Percentiles rank a stretch among this genome's conserved stretches.
Evolutionary conservation across 1,140 invertebrate genomes (phyloP).

Genomic region (Battus philenor): DNA sequence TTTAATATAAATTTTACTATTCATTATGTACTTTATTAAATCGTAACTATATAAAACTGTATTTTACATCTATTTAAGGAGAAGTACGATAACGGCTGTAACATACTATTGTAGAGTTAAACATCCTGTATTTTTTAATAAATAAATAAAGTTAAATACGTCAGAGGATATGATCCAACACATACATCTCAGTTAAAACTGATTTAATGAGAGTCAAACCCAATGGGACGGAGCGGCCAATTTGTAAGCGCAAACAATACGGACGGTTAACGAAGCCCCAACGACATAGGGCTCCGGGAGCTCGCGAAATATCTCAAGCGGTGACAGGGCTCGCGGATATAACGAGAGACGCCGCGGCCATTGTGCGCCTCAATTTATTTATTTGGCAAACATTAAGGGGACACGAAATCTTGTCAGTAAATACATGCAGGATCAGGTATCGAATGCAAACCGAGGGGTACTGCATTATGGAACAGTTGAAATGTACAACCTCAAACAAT

Average conservation of each 20-base stretch:
- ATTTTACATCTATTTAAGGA: no score
- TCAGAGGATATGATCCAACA: no score
- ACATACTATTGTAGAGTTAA: no score
- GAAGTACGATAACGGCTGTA: no score
- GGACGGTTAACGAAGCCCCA: constrained; percentile 62
- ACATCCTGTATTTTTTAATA: no score
- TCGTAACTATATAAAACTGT: no score
- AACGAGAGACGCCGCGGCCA: constrained; percentile 67
- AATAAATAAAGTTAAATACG: no score
- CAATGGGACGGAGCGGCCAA: constrained; percentile 45
- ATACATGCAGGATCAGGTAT: constrained; percentile 74
- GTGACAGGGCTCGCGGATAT: constrained; percentile 66
- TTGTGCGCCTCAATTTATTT: constrained; percentile 73
- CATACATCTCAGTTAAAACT: no score
- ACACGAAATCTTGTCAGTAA: constrained; percentile 74
- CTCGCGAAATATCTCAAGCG: constrained; percentile 59
- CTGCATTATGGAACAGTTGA: constrained; percentile 74
- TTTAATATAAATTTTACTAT: no score
- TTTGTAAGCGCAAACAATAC: constrained; percentile 64
- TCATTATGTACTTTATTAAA: no score
- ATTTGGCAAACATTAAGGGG: constrained; percentile 73
- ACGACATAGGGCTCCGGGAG: constrained; percentile 56
- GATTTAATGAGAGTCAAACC: no score
- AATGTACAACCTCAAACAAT: no score
- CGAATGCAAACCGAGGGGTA: constrained; percentile 68